Base-by-base conservation (phyloP, 2,888 invertebrate genomes). In the Pycnomerus fuliginosus region DNA sequence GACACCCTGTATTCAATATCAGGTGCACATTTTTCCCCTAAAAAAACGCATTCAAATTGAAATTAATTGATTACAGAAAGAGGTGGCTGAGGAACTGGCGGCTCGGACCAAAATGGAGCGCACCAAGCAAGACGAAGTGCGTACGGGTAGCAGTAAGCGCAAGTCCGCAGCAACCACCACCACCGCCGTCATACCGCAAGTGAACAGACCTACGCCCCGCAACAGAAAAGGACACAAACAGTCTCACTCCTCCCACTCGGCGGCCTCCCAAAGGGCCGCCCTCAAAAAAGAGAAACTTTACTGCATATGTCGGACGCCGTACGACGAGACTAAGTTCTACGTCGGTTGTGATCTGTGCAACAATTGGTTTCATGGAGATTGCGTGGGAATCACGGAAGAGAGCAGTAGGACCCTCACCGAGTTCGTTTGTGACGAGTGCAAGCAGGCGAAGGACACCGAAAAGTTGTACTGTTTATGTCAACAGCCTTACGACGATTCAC, bases 291-390 rank as follows among this genome's bases (percentile, higher is more conserved):
- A 90, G 60, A 90, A 90, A 65, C 76, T 95, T 1, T 87, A 93
- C 62, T 97, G 97, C 68, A 75, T 93, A 37, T 97, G 97, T 68
- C 83, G 90, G 65, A 95, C 90, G 27, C 93, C 95, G 2, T 97
- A 97, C 67, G 96, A 98, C 71, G 90, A 92, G 64, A 88, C 92
- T 10, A 93, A 93, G 89, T 97, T 97, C 72, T 98, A 97, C 73
- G 92, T 99, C 53, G 95, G 94, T 45, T 99, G 99, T 74, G 96
- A 97, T 74, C 78, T 93, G 63, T 99, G 98, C 72, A 91, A 90
- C 65, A 95, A 96, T 72, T 98, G 98, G 97, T 98, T 94, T 80
- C 99, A 99, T 69, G 96, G 96, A 1, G 89, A 90, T 58, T 99
- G 99, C 70, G 94, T 98, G 7, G 90, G 88, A 28, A 90, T 98